Percentiles rank a stretch among this genome's conserved stretches.
Evolutionary conservation across 2,113 vertebrate genomes (phyloP).

Genomic region (Thermophis baileyi): DNA sequence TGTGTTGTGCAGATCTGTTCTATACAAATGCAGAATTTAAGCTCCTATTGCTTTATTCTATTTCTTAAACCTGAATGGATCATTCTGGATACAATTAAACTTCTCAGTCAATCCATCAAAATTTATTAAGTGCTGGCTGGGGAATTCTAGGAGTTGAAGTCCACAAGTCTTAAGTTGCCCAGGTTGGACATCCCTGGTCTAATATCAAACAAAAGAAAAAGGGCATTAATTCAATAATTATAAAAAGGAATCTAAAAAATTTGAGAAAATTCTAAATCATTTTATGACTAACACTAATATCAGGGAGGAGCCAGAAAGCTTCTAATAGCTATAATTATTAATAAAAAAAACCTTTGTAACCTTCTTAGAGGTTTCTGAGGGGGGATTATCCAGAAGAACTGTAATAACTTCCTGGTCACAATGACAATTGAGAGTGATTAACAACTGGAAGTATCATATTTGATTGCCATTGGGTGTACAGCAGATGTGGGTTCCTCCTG

Average conservation of each 20-base stretch:
- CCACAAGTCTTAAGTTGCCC: neutral
- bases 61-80: neutral
- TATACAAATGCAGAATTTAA: neutral
- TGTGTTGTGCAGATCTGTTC: neutral
- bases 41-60: conserved; percentile 3
- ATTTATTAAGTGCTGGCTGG: neutral
- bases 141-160: neutral
- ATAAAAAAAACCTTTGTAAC: neutral
- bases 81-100: neutral
- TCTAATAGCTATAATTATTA: neutral
- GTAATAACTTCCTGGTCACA: neutral
- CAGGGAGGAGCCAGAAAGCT: neutral
- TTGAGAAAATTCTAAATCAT: neutral
- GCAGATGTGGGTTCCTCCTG: too few species aligned
- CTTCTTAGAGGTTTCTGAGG: neutral
- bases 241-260: neutral
- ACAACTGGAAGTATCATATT: neutral
- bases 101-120: neutral
- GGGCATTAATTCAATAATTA: neutral
- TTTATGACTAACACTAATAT: neutral
- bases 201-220: neutral
- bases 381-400: neutral
- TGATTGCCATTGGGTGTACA: neutral
- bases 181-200: neutral
- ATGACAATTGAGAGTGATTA: neutral